Conservation (phyloP, 2,888 invertebrate species). For the Lissocephala sabroskyi region DNA sequence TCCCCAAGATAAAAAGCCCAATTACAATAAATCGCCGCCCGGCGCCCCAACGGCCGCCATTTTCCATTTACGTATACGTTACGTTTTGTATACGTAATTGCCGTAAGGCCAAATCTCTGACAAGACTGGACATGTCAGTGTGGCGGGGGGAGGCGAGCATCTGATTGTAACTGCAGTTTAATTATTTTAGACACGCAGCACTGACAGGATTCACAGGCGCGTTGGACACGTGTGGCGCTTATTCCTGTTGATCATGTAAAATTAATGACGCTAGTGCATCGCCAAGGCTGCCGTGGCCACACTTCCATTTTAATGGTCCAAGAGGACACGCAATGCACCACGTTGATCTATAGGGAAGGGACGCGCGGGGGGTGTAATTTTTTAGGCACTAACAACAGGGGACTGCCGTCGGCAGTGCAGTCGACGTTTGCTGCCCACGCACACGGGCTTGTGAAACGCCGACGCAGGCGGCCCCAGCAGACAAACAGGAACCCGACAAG, state of each 20-base stretch:
- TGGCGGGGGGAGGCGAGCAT: too few relatives aligned
- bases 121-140: too few relatives aligned
- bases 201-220: too few relatives aligned
- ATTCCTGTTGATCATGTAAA: conserved; percentile 26
- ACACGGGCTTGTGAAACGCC: too few relatives aligned
- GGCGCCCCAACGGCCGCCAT: too few relatives aligned
- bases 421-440: background rate
- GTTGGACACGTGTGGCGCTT: background rate
- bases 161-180: conserved; percentile 27
- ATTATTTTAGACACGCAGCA: conserved; percentile 58
- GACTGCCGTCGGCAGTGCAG: conserved; percentile 24
- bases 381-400: conserved; percentile 27
- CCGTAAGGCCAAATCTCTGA: too few relatives aligned
- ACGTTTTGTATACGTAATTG: too few relatives aligned
- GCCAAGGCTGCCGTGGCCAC: too few relatives aligned
- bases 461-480: conserved; percentile 2
- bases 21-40: background rate
- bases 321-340: conserved; percentile 43
- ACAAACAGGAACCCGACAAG: conserved; percentile 22
- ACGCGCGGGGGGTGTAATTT: conserved; percentile 37
- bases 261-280: conserved; percentile 33
- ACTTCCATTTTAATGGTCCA: too few relatives aligned
- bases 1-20: too few relatives aligned
- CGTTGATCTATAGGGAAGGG: conserved; percentile 12
- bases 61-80: too few relatives aligned